Conservation (phyloP, 2,888 invertebrate species). For the Limnephilus rhombicus region DNA sequence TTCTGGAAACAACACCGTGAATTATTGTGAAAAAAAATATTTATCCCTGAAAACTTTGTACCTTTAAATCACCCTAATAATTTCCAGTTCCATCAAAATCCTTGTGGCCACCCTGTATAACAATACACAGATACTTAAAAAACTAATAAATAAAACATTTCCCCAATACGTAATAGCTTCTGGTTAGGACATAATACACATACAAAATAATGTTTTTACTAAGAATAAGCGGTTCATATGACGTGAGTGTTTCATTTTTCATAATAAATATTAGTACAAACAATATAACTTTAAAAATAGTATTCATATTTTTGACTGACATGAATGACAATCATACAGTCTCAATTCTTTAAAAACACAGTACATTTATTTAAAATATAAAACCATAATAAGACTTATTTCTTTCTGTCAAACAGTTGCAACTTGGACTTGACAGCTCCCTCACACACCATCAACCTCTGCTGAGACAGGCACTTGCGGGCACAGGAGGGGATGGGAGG, state of each 20-base stretch:
- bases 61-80: not conserved
- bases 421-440: conserved; percentile 92
- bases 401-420: conserved; percentile 86
- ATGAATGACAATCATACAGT: conserved; percentile 6
- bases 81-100: not conserved
- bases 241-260: not conserved
- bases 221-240: not conserved
- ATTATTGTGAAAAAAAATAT: not conserved
- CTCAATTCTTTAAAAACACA: not conserved
- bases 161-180: not conserved
- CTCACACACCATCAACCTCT: conserved; percentile 88
- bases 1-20: too few relatives aligned
- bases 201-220: not conserved
- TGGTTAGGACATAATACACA: not conserved
- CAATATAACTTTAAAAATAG: conserved; percentile 3
- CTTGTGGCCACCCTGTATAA: not conserved
- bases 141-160: not conserved
- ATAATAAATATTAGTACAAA: not conserved
- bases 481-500: conserved; percentile 67
- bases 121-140: not conserved
- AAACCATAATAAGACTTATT: conserved; percentile 67
- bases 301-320: not conserved
- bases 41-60: not conserved
- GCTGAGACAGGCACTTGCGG: conserved; percentile 78
- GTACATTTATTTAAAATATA: conserved; percentile 3